Percentiles rank a stretch among this genome's conserved stretches.
Conservation (phyloP, 2,888 invertebrate genomes). For the Leptinotarsa haldemani region DNA sequence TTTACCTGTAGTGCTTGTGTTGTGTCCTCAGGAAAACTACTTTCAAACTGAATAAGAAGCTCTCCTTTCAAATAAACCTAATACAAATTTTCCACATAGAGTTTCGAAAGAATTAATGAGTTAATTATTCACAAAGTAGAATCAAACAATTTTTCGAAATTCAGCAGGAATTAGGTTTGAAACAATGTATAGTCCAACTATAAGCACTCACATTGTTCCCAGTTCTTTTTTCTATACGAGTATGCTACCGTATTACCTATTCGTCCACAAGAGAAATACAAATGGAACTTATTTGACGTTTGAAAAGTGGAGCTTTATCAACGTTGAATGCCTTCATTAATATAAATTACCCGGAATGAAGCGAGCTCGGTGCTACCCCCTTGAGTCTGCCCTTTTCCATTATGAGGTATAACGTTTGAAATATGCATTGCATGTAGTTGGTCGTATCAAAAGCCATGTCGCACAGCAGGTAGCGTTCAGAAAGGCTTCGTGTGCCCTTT, state of each 20-base stretch:
- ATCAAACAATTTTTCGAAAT: background rate
- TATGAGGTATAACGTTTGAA: constrained; percentile 57
- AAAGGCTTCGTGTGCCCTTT: constrained; percentile 6
- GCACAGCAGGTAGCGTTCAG: constrained; percentile 13
- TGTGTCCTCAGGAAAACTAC: too few species aligned
- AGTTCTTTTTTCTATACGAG: constrained; percentile 8
- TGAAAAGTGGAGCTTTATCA: constrained; percentile 48
- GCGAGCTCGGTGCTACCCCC: constrained; percentile 52
- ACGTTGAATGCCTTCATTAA: constrained; percentile 57
- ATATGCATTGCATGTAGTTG: constrained; percentile 53
- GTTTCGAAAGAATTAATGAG: too few species aligned
- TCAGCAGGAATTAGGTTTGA: background rate
- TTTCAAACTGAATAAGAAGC: too few species aligned
- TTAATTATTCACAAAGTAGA: background rate
- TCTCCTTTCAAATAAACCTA: too few species aligned
- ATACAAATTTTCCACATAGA: too few species aligned
- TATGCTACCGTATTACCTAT: background rate
- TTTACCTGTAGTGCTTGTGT: too few species aligned
- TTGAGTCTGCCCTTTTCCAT: constrained; percentile 52
- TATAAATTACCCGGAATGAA: constrained; percentile 55
- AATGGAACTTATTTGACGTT: constrained; percentile 36
- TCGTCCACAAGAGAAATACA: constrained; percentile 14
- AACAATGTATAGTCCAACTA: constrained; percentile 1
- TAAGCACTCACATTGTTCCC: background rate
- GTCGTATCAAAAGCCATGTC: constrained; percentile 37